Conservation (phyloP, 2,113 vertebrate species). For the Pyrgilauda ruficollis region DNA sequence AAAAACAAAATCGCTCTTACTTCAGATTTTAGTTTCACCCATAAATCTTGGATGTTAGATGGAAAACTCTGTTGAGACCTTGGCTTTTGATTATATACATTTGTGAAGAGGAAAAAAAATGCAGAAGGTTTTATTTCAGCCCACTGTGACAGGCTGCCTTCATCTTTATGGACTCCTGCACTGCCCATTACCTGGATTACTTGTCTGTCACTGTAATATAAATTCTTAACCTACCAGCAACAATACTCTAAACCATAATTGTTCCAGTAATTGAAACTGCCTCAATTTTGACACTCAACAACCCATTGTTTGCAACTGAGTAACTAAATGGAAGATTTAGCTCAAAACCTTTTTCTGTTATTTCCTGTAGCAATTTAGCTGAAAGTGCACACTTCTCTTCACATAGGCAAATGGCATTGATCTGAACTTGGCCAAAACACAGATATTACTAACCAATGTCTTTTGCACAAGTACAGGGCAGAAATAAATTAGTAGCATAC, state of each 20-base stretch:
- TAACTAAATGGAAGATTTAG: constrained; percentile 49
- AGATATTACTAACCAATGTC: not conserved
- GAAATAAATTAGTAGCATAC: not conserved
- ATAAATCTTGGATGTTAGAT: not conserved
- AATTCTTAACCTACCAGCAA: not conserved
- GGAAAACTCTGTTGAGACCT: not conserved
- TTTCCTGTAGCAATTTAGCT: constrained; percentile 10
- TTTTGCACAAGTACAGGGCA: not conserved
- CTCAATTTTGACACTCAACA: constrained; percentile 22
- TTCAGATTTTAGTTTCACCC: not conserved
- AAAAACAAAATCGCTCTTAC: not conserved
- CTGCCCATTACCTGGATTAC: not conserved
- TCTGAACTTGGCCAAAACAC: not conserved
- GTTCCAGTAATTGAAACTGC: constrained; percentile 37
- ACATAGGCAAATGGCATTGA: not conserved
- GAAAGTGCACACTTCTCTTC: not conserved
- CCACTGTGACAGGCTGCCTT: not conserved
- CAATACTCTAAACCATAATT: constrained; percentile 12
- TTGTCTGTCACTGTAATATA: not conserved
- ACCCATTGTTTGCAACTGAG: constrained; percentile 5
- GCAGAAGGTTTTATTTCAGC: not conserved
- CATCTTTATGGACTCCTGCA: not conserved
- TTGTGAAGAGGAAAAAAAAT: not conserved
- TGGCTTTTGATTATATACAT: not conserved
- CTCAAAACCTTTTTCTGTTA: not conserved